These are phyloP conservation scores for Mionectes macconnelli DNA, from an alignment of 2,113 vertebrate species.

Conservation along the genomic window DNA sequence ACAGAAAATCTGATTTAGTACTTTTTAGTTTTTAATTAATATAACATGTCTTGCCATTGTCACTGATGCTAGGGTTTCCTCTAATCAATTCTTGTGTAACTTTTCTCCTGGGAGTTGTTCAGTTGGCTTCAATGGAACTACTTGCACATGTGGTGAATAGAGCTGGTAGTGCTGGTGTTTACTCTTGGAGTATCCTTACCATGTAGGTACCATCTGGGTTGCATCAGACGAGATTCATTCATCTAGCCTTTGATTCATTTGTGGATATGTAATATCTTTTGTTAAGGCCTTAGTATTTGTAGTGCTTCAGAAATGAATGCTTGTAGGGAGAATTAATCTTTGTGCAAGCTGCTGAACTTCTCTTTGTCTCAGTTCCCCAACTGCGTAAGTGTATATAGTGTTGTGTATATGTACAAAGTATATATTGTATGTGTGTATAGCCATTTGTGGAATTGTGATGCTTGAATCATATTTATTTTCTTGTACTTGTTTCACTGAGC, in stretches of 20 bases:
- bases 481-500: not conserved
- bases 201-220: not conserved
- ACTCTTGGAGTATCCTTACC: not conserved
- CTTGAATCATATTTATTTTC: not conserved
- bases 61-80: not conserved
- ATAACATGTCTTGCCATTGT: not conserved
- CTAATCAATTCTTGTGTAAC: not conserved
- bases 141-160: not conserved
- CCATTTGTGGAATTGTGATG: not conserved
- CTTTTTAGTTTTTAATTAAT: not conserved
- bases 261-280: not conserved
- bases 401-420: not conserved
- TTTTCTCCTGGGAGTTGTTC: not conserved
- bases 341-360: not conserved
- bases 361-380: not conserved
- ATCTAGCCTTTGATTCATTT: not conserved
- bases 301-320: not conserved
- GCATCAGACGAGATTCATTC: not conserved
- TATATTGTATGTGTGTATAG: not conserved
- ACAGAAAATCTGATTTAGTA: not conserved
- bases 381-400: not conserved
- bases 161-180: not conserved
- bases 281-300: not conserved
- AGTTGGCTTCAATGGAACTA: not conserved
- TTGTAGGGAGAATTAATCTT: not conserved